Evolutionary conservation across 2,113 vertebrate genomes (phyloP).

Genomic region (Hyperopisus bebe): DNA sequence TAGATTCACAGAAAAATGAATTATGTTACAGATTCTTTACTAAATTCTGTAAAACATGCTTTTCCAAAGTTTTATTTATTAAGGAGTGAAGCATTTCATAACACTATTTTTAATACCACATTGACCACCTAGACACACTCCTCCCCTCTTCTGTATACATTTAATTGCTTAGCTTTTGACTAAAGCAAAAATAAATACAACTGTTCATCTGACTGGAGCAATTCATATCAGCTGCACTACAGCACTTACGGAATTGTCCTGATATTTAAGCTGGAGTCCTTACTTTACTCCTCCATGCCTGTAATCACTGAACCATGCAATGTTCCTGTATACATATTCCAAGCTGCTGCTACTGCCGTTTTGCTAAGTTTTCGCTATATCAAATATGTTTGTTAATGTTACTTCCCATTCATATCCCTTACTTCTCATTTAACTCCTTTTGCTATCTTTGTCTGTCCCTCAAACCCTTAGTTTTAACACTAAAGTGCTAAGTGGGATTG

Average conservation of each 20-base stretch:
- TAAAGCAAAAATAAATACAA: background rate
- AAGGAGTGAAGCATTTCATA: background rate
- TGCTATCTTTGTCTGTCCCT: background rate
- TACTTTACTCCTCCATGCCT: background rate
- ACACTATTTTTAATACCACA: background rate
- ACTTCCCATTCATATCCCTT: background rate
- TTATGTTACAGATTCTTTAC: background rate
- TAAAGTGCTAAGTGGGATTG: background rate
- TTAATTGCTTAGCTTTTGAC: background rate
- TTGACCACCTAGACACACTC: background rate
- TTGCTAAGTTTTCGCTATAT: background rate
- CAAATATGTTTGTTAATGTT: background rate
- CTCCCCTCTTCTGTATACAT: background rate
- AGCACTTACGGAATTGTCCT: background rate
- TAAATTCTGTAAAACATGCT: background rate
- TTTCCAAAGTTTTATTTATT: background rate
- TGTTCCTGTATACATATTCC: background rate
- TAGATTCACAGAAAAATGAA: background rate
- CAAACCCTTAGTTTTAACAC: background rate
- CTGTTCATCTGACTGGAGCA: background rate
- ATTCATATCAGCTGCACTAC: background rate
- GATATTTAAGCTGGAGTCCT: background rate
- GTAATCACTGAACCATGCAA: background rate
- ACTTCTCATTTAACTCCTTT: background rate
- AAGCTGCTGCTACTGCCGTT: background rate